Base-by-base conservation (phyloP, 2,113 vertebrate genomes). In the Plecturocebus donacophilus region DNA sequence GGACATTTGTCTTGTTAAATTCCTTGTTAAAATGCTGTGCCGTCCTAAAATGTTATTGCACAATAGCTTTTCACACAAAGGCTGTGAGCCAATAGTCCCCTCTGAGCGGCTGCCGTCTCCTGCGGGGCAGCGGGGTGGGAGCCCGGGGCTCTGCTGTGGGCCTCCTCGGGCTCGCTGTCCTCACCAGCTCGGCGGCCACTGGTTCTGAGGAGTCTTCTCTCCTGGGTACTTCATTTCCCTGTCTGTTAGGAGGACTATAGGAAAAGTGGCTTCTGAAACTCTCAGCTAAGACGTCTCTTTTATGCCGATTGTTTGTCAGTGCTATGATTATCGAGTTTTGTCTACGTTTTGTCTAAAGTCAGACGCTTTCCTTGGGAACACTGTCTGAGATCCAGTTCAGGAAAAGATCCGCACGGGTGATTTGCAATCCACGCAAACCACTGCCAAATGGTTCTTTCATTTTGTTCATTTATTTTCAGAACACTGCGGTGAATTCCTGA, bases 31-130 rank as follows among this genome's bases (percentile, higher is more conserved):
- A 98, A 98, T 96, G 81, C 91, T 95, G 87, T 85, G 95, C 96
- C 95, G 88, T 96, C 89, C 93, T 97, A 98, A 98, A 98, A 97
- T 90, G 96, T 97, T 95, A 96, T 61, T 5, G 38, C 97, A 98
- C 97, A 98, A 97, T 97, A 73, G 54, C 79, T 98, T 98, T 97
- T 85, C 79, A n/a, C 95, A 95, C 96, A 95, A 98, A 98, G 92
- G 32, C 58, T 93, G 94, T 96, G 97, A 96, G 81, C 97, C 92
- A 87, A 71, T 86, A 86, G 93, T 95, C 45, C 88, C 95, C 52
- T 95, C 90, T 95, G 90, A 97, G 47, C 94, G 89, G 93, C 45
- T 97, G 97, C 94, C 97, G 16, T 83, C 95, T 97, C 70, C 91
- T 64, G 68, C 58, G 54, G n/a, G 23, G 13, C 40, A 52, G 82